These are phyloP conservation scores for Ptilonorhynchus violaceus DNA, from an alignment of 2,113 vertebrate species.

Conservation along the genomic window DNA sequence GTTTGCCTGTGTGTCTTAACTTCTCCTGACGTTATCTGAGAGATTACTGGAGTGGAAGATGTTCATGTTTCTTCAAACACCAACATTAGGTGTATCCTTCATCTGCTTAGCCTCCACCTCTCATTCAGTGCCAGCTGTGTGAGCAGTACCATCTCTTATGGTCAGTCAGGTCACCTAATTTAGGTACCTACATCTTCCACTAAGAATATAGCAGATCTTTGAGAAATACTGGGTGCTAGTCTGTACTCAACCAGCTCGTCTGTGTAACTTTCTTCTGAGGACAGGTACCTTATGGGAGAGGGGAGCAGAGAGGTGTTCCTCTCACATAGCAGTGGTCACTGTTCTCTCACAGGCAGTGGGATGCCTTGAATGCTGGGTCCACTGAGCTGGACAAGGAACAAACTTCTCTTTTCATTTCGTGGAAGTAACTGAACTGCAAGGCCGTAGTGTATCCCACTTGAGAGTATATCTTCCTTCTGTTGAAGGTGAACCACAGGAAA, in stretches of 20 bases:
- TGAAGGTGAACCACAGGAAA: neutral
- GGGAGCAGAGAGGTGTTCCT: neutral
- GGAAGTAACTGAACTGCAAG: neutral
- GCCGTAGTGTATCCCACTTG: too few species aligned
- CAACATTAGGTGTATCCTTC: neutral
- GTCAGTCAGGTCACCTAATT: neutral
- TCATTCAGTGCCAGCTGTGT: neutral
- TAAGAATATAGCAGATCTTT: neutral
- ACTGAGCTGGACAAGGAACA: neutral
- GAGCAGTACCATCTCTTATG: neutral
- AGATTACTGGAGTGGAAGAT: neutral
- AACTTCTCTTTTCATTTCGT: neutral
- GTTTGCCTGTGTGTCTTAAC: neutral
- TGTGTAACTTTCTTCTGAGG: neutral
- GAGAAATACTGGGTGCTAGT: neutral
- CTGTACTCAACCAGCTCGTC: rapidly evolving
- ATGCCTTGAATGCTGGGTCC: neutral
- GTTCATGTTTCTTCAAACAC: neutral
- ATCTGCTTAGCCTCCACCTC: neutral
- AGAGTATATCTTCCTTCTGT: neutral
- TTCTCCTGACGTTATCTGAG: constrained; percentile 7
- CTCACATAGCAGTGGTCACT: neutral
- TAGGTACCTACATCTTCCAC: neutral
- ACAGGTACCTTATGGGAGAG: neutral
- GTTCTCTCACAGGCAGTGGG: neutral